Conservation (phyloP, 1,140 invertebrate species). For the Gryon sp. region DNA sequence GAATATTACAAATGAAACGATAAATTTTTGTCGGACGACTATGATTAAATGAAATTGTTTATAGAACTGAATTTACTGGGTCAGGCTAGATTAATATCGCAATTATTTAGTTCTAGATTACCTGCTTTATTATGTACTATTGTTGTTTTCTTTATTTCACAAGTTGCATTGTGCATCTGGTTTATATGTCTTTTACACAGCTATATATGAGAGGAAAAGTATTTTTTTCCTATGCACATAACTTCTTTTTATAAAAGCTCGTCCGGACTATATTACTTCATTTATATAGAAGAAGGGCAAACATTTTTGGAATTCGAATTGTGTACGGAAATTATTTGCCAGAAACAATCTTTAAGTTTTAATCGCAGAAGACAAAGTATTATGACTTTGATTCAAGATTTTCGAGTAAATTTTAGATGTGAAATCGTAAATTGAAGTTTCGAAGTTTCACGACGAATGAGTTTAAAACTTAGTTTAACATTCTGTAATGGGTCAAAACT, state of each 20-base stretch:
- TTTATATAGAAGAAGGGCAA: constrained; percentile 17
- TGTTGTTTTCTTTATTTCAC: constrained; percentile 16
- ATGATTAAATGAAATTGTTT: no score
- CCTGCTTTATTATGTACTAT: constrained; percentile 19
- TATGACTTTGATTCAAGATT: constrained; percentile 51
- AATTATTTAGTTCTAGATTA: constrained; percentile 23
- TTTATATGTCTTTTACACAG: constrained; percentile 9
- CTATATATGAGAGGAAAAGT: constrained; percentile 13
- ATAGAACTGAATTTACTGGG: no score
- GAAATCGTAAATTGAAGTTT: constrained; percentile 53
- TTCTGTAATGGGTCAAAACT: constrained; percentile 20
- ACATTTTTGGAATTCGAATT: constrained; percentile 10
- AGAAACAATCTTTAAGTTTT: constrained; percentile 49
- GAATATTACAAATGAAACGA: no score
- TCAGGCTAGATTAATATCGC: constrained; percentile 6
- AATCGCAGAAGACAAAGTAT: constrained; percentile 46
- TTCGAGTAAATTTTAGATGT: constrained; percentile 37
- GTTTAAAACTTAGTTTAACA: constrained; percentile 35
- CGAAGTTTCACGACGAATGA: constrained; percentile 31
- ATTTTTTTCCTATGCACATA: constrained; percentile 21
- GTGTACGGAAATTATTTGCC: constrained; percentile 10
- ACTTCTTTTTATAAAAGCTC: constrained; percentile 29
- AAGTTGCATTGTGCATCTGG: constrained; percentile 8
- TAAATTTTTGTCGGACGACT: no score
- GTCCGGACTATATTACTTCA: constrained; percentile 1